A percentile compares a stretch with the other conserved stretches of the same genome.
Evolutionary conservation across 1,140 invertebrate species (phyloP).

Genomic region (Ridgeia piscesae): DNA sequence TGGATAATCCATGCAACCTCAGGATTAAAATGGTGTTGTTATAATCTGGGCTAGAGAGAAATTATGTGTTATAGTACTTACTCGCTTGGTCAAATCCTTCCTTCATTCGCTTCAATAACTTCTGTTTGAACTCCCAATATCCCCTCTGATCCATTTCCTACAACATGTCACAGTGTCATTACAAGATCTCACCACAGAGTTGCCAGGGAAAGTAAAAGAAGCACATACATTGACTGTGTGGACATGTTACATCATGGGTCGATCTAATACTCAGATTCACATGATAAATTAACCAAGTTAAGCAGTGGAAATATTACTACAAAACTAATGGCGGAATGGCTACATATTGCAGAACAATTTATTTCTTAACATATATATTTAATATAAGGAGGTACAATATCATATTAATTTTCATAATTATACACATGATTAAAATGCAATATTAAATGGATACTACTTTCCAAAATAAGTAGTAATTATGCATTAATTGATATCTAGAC

Average conservation of each 20-base stretch:
- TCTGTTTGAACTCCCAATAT: slow-evolving; percentile 82
- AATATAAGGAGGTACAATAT: no score
- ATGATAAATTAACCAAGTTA: background rate
- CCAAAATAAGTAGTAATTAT: background rate
- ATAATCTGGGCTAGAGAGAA: background rate
- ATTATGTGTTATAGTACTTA: slow-evolving; percentile 60
- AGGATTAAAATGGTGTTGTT: background rate
- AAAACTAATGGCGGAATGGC: background rate
- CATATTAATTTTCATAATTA: no score
- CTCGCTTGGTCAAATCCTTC: slow-evolving; percentile 70
- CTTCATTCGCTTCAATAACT: slow-evolving; percentile 76
- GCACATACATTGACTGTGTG: background rate
- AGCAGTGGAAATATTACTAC: background rate
- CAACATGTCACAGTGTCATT: background rate
- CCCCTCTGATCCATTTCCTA: slow-evolving; percentile 76
- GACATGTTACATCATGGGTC: no score
- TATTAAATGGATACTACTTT: no score
- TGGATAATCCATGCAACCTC: no score
- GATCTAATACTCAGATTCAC: background rate
- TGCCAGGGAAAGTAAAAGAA: background rate
- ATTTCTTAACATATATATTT: no score
- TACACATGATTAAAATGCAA: background rate
- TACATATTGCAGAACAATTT: background rate
- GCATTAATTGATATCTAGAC: background rate
- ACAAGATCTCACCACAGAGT: background rate